A percentile compares a stretch with the other conserved stretches of the same genome.
phyloP scores from a whole-genome alignment of 92 coral and sea anemone species.

The Pocillopora meandrina region DNA sequence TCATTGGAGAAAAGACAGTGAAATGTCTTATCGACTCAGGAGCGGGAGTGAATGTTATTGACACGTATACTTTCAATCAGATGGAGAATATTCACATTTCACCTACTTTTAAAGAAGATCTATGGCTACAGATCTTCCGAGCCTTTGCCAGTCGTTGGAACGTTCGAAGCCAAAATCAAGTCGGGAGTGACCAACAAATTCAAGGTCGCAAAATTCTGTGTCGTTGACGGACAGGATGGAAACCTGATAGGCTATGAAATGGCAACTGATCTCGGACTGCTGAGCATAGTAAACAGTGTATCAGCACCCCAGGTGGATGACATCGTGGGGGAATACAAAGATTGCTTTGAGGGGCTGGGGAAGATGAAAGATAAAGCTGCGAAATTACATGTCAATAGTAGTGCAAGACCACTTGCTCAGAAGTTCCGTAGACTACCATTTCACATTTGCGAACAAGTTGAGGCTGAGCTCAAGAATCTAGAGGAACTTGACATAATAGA shows the following conservation, averaged over 20 bases:
- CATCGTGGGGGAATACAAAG: constrained; percentile 18
- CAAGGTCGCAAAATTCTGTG: constrained; percentile 20
- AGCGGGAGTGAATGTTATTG: too few species aligned
- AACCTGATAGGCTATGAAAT: constrained; percentile 21
- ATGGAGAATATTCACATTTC: too few species aligned
- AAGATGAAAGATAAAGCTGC: constrained; percentile 22
- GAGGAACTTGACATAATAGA: constrained; percentile 37
- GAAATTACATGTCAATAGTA: constrained; percentile 15
- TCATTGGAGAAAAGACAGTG: too few species aligned
- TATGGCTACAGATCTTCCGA: too few species aligned
- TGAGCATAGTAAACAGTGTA: constrained; percentile 23
- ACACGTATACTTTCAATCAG: too few species aligned
- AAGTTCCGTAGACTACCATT: constrained; percentile 24
- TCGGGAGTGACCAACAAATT: background rate
- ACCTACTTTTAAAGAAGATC: too few species aligned
- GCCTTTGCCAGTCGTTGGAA: too few species aligned
- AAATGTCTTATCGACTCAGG: too few species aligned
- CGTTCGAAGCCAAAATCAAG: too few species aligned
- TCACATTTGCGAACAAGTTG: constrained; percentile 1
- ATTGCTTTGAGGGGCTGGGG: constrained; percentile 27
- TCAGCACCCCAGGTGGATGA: constrained; percentile 1
- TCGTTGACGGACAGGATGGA: constrained; percentile 11
- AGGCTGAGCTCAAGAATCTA: constrained; percentile 19
- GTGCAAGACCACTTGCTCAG: constrained; percentile 6
- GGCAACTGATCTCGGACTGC: constrained; percentile 17